Evolutionary conservation across 2,113 vertebrate species (phyloP).

Genomic region (Sclerurus mexicanus): DNA sequence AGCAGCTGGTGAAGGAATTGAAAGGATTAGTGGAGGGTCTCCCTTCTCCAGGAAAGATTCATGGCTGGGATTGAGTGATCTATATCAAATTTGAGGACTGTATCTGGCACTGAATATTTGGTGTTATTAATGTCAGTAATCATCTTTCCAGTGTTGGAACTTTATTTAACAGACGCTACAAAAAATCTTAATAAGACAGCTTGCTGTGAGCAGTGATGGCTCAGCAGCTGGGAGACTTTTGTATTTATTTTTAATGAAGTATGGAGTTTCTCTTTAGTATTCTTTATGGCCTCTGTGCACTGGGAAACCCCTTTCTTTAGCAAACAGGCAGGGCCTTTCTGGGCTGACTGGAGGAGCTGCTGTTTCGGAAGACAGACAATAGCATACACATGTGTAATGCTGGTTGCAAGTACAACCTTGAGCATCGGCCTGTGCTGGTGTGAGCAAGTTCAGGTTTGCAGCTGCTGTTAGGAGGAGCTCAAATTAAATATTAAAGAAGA

Average conservation of each 20-base stretch:
- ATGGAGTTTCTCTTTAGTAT: neutral
- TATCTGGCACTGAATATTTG: neutral
- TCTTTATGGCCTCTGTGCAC: neutral
- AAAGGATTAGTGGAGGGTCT: neutral
- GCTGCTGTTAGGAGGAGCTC: neutral
- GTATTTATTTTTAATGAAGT: neutral
- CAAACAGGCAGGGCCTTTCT: neutral
- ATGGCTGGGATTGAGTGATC: neutral
- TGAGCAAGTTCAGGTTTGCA: neutral
- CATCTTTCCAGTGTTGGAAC: neutral
- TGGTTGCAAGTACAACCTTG: neutral
- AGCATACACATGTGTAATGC: rapidly evolving
- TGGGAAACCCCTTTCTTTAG: neutral
- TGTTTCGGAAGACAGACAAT: neutral
- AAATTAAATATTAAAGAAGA: neutral
- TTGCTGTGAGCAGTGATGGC: neutral
- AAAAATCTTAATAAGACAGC: neutral
- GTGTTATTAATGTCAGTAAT: neutral
- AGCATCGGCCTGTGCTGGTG: neutral
- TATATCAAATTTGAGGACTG: neutral
- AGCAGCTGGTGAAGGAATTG: neutral
- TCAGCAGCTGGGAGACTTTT: neutral
- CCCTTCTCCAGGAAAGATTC: neutral
- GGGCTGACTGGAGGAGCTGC: neutral
- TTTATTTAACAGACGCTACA: neutral